These are phyloP conservation scores for Caranx melampygus DNA, from an alignment of 2,113 vertebrate genomes.

Conservation along the genomic window DNA sequence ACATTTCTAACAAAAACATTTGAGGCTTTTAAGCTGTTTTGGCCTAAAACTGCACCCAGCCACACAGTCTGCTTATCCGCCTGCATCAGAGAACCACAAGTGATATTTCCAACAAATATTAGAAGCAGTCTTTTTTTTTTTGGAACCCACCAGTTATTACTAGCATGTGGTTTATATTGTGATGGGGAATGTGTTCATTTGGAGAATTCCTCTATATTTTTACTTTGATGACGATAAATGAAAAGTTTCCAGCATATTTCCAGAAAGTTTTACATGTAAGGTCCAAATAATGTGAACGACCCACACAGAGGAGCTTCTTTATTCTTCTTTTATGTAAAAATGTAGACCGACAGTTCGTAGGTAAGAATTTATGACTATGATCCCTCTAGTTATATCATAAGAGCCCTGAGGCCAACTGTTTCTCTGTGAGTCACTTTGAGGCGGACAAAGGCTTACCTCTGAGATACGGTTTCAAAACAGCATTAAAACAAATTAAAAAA, in stretches of 20 bases:
- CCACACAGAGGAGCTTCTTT: not conserved
- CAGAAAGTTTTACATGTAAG: not conserved
- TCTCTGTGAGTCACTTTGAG: conserved; percentile 43
- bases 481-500: not conserved
- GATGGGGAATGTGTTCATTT: not conserved
- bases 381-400: conserved; percentile 1
- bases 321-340: not conserved
- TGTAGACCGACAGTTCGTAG: not conserved
- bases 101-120: not conserved
- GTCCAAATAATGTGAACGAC: not conserved
- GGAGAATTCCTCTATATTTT: not conserved
- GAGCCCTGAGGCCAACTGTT: conserved; percentile 1
- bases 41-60: not conserved
- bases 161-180: not conserved
- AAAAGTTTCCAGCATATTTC: not conserved
- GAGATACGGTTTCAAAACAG: conserved; percentile 5
- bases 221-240: not conserved
- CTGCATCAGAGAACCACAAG: not conserved
- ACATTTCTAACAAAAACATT: conserved; percentile 5
- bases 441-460: not conserved
- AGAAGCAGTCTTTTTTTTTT: not conserved
- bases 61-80: not conserved
- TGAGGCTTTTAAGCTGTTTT: conserved; percentile 29
- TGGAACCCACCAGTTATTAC: not conserved
- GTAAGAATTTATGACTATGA: conserved; percentile 13